These are phyloP conservation scores for Brenthis ino DNA, from an alignment of 2,888 invertebrate species.

Conservation along the genomic window DNA sequence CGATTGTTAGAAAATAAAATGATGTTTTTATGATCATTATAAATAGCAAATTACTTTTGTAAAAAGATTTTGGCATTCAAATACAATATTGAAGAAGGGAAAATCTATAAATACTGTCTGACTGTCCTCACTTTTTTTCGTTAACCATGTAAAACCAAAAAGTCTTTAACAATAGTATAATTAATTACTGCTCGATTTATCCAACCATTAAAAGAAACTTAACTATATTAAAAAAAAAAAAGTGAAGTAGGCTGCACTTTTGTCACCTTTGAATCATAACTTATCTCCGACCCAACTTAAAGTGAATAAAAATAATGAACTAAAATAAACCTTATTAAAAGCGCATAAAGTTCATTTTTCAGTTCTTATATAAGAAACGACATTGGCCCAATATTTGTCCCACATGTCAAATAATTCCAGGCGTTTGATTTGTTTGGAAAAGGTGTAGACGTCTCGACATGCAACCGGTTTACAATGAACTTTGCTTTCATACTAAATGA, in stretches of 20 bases:
- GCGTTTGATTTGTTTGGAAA: slow-evolving; percentile 58
- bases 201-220: slow-evolving; percentile 34
- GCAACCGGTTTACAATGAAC: slow-evolving; percentile 47
- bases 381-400: slow-evolving; percentile 48
- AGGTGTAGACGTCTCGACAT: slow-evolving; percentile 54
- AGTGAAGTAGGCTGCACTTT: slow-evolving; percentile 40
- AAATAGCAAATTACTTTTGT: no score
- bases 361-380: slow-evolving; percentile 18
- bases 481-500: slow-evolving; percentile 8
- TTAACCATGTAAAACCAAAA: no score
- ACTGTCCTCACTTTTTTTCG: no score
- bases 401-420: slow-evolving; percentile 58
- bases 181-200: slow-evolving; percentile 27
- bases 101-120: no score
- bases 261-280: slow-evolving; percentile 45
- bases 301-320: background rate
- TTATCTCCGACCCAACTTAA: slow-evolving; percentile 39
- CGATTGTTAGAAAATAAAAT: no score
- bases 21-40: no score
- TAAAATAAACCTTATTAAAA: slow-evolving; percentile 26
- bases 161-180: background rate
- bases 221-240: slow-evolving; percentile 35
- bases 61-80: no score
- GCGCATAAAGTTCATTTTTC: slow-evolving; percentile 33
- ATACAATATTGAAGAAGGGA: no score